Evolutionary conservation across 2,888 invertebrate genomes (phyloP).

Genomic region (Helobdella robusta): DNA sequence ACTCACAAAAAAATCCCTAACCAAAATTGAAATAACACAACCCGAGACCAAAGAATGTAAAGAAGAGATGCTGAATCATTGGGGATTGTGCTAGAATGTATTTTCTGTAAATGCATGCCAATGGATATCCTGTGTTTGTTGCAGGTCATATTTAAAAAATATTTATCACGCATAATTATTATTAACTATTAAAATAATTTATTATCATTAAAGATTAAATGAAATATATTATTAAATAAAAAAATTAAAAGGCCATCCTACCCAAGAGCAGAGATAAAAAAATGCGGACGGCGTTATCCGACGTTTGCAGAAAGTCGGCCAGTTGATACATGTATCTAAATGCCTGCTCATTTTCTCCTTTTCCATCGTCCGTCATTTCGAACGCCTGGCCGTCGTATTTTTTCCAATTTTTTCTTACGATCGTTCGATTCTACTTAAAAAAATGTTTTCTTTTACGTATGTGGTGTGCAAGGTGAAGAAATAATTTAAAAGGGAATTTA

Average conservation of each 20-base stretch:
- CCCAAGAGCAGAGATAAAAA: slow-evolving; percentile 27
- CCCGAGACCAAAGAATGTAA: slow-evolving; percentile 62
- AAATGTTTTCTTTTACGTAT: too few relatives aligned
- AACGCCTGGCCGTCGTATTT: too few relatives aligned
- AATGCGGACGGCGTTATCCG: slow-evolving; percentile 20
- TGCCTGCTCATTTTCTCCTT: slow-evolving; percentile 13
- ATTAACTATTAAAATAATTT: not conserved
- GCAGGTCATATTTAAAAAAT: not conserved
- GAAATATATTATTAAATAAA: not conserved
- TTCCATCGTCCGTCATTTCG: too few relatives aligned
- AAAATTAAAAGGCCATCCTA: slow-evolving; percentile 9
- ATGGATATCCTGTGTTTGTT: slow-evolving; percentile 59
- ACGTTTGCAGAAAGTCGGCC: slow-evolving; percentile 15
- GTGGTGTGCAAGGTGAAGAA: too few relatives aligned
- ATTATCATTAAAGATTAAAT: not conserved
- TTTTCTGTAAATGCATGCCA: slow-evolving; percentile 60
- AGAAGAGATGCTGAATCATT: slow-evolving; percentile 63
- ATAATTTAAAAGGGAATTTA: too few relatives aligned
- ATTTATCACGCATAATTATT: not conserved
- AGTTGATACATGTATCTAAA: slow-evolving; percentile 11
- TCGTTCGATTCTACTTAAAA: too few relatives aligned
- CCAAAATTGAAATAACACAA: slow-evolving; percentile 81
- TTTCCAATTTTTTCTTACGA: too few relatives aligned
- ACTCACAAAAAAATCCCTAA: slow-evolving; percentile 40
- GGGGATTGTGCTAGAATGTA: slow-evolving; percentile 56